These are phyloP conservation scores for Drosophila subpulchrella DNA, from an alignment of 1,140 invertebrate species.

Conservation along the genomic window DNA sequence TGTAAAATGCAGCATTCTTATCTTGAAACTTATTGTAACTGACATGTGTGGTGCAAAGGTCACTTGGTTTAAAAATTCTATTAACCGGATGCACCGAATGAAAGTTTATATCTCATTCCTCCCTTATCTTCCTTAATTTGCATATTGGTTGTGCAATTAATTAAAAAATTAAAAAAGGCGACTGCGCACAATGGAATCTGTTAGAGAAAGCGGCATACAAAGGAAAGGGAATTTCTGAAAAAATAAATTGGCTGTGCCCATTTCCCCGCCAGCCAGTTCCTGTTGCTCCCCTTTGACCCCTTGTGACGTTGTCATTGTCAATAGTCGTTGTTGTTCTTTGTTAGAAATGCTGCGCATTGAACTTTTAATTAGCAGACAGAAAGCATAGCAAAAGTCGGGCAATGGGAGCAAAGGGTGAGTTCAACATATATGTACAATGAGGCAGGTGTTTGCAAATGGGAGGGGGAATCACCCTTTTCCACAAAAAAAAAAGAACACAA, in stretches of 20 bases:
- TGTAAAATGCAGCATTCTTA: too few species aligned
- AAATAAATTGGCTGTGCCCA: slow-evolving; percentile 55
- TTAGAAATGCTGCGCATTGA: slow-evolving; percentile 68
- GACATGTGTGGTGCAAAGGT: too few species aligned
- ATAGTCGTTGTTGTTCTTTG: slow-evolving; percentile 33
- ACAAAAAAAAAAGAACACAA: slow-evolving; percentile 14
- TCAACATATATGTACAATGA: slow-evolving; percentile 1
- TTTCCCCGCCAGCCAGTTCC: slow-evolving; percentile 1
- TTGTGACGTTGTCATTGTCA: slow-evolving; percentile 61
- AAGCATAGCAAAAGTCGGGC: slow-evolving; percentile 22
- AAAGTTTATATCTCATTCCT: background rate
- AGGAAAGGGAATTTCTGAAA: slow-evolving; percentile 31
- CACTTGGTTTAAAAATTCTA: background rate
- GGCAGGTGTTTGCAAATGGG: slow-evolving; percentile 29
- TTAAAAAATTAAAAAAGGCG: slow-evolving; percentile 64
- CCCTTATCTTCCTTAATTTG: background rate
- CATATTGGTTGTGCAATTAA: slow-evolving; percentile 49
- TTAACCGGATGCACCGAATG: background rate
- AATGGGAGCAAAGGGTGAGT: background rate
- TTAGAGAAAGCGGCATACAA: slow-evolving; percentile 17
- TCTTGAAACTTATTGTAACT: too few species aligned
- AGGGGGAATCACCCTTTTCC: background rate
- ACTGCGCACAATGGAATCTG: slow-evolving; percentile 36
- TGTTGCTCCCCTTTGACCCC: slow-evolving; percentile 8
- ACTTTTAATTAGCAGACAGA: slow-evolving; percentile 67